Evolutionary conservation across 2,888 invertebrate genomes (phyloP), one percentile per base, ranked within the genome.

Genomic region (Drosophila nr. fundita): DNA sequence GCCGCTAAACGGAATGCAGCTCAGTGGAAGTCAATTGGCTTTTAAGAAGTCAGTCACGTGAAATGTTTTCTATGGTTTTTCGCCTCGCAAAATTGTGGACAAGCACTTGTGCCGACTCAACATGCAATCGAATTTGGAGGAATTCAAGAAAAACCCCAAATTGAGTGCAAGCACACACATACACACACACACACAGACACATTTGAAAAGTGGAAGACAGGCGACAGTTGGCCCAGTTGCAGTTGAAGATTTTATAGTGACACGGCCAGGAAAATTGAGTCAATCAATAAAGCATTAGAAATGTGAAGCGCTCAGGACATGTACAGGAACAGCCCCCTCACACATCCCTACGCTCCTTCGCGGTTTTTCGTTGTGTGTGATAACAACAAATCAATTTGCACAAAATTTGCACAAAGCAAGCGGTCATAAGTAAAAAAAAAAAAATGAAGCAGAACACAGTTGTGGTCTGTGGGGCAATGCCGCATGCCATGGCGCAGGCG

Each of bases 381-480:
- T 90, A 86, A 83, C 87, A 90, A 89, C 87, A 87, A 87, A 90
- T 87, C 90, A 90, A 90, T 87, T 87, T 87, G 87, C 87, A 89
- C 87, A 88, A 79, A 83, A 90, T 88, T 87, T 85, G 86, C 90
- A 88, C 89, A 80, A 83, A 62, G 64, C 73, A 55, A 61, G 65
- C 59, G 45, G 24, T 38, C 38, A 59, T 59, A 24, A 24, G 27
- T 24, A 15, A 36, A 24, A 11, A 30, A 30, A 38, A 49, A 38
- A 42, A 52, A 50, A 64, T 54, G 57, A 69, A 70, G 63, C 49
- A 29, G 58, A 50, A 52, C 55, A 69, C 59, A 76, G 70, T 65
- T 80, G 76, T 64, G 80, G 75, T 76, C 77, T 75, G 61, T 68
- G 84, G 69, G 61, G 61, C 73, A 67, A 73, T 73, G 69, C 68